Conservation (phyloP, 2,797 vertebrate species). For the Gila robusta region DNA sequence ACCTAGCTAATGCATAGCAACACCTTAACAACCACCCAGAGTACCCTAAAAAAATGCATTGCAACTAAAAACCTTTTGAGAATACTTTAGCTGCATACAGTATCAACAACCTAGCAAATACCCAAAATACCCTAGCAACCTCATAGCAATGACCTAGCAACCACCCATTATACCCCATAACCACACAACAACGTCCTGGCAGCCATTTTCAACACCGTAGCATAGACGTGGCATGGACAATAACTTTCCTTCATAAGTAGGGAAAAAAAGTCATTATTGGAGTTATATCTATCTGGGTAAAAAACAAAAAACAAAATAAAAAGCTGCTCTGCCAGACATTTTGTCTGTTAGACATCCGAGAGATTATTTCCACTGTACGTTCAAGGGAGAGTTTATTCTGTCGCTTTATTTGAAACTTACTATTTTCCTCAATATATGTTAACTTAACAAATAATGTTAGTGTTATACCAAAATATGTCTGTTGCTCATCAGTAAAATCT, state of each 20-base stretch:
- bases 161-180: no score
- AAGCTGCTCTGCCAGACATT: background rate
- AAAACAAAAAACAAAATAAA: background rate
- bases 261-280: no score
- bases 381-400: no score
- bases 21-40: background rate
- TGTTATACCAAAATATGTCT: constrained; percentile 65
- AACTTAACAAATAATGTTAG: constrained; percentile 34
- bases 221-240: background rate
- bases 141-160: background rate
- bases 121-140: background rate
- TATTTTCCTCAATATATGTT: background rate
- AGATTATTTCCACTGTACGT: constrained; percentile 48
- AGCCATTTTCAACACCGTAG: background rate
- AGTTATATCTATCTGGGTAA: background rate
- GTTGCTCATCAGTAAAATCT: constrained; percentile 68
- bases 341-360: background rate
- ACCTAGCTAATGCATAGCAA: background rate
- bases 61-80: background rate
- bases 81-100: background rate
- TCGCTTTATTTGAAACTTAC: constrained; percentile 70
- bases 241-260: background rate
- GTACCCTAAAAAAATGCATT: background rate
- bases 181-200: no score
- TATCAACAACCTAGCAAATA: background rate